Evolutionary conservation across 2,888 invertebrate species (phyloP).

Genomic region (Augiades crinisus): DNA sequence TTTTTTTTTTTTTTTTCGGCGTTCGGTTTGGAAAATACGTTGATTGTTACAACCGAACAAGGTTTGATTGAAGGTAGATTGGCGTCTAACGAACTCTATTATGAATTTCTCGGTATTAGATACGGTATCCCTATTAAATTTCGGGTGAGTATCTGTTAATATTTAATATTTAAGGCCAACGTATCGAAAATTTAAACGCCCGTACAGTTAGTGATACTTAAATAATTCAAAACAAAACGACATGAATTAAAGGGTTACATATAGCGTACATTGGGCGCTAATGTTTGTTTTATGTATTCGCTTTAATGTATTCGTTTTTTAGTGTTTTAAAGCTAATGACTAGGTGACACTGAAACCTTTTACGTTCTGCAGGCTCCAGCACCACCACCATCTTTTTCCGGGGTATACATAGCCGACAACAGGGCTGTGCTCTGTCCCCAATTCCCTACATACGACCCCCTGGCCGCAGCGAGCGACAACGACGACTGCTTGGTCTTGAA

Average conservation of each 20-base stretch:
- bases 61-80: conserved; percentile 64
- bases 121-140: conserved; percentile 62
- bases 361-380: conserved; percentile 52
- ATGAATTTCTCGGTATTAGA: conserved; percentile 63
- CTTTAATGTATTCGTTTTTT: too few relatives aligned
- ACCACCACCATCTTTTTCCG: conserved; percentile 52
- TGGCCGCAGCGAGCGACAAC: conserved; percentile 63
- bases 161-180: too few relatives aligned
- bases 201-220: too few relatives aligned
- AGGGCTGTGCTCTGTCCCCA: conserved; percentile 63
- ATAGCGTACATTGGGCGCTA: too few relatives aligned
- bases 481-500: conserved; percentile 74
- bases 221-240: too few relatives aligned
- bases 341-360: too few relatives aligned
- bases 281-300: too few relatives aligned
- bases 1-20: conserved; percentile 39
- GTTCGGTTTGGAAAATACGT: conserved; percentile 42
- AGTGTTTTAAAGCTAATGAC: too few relatives aligned
- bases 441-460: conserved; percentile 59
- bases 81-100: conserved; percentile 52
- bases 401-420: conserved; percentile 60
- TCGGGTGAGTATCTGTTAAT: conserved; percentile 57
- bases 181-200: too few relatives aligned
- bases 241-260: too few relatives aligned
- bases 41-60: conserved; percentile 56